Conservation (phyloP, 2,888 invertebrate species). For the Azorinus chamasolen region DNA sequence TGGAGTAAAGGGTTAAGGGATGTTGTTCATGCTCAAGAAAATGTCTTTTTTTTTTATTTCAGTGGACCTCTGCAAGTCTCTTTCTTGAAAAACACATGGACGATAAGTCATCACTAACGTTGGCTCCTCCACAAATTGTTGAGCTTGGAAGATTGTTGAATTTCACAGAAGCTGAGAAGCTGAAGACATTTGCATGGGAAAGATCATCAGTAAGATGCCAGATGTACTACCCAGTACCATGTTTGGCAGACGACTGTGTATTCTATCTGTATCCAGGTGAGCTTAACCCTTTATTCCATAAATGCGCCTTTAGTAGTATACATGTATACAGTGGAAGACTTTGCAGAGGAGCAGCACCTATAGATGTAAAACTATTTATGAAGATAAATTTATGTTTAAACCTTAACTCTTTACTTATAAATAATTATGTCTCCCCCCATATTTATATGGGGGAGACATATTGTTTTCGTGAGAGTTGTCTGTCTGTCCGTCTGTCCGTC, state of each 20-base stretch:
- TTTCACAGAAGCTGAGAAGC: constrained; percentile 88
- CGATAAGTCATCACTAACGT: constrained; percentile 85
- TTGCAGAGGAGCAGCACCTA: neutral
- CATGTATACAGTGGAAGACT: neutral
- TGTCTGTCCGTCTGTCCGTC: no score
- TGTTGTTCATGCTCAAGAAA: no score
- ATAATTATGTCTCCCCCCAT: no score
- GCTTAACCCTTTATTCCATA: neutral
- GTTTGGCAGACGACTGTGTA: constrained; percentile 86
- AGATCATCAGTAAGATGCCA: constrained; percentile 88
- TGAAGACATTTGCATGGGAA: constrained; percentile 88
- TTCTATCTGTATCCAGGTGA: constrained; percentile 70
- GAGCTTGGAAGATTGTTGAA: constrained; percentile 90
- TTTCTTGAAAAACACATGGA: constrained; percentile 70
- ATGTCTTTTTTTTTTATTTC: constrained; percentile 27
- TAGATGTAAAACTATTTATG: no score
- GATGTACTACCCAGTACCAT: constrained; percentile 88
- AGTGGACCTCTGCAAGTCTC: constrained; percentile 71
- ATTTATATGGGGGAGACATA: no score
- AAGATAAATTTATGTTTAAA: no score
- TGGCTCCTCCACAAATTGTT: constrained; percentile 93
- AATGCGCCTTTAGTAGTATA: neutral
- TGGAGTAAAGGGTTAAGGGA: no score
- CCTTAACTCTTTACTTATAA: no score
- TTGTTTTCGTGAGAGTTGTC: no score